These are phyloP conservation scores for Zoanthus sociatus DNA, from an alignment of 92 coral and sea anemone species.

Conservation along the genomic window DNA sequence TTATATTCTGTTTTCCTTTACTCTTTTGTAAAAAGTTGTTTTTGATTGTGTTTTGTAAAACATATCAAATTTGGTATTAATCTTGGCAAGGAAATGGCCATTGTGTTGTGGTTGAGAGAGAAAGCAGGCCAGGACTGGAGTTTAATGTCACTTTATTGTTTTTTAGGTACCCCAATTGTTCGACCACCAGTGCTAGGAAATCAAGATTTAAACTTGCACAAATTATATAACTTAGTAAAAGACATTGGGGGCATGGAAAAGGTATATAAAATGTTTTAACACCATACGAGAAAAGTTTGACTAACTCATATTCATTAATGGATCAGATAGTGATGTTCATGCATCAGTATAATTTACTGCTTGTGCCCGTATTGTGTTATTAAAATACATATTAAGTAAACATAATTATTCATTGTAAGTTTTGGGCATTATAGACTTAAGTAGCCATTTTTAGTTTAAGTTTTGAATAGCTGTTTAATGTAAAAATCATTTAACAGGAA, in stretches of 20 bases:
- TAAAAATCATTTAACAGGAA: no score
- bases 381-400: no score
- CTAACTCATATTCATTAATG: not conserved
- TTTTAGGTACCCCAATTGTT: constrained; percentile 86
- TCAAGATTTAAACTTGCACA: constrained; percentile 92
- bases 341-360: not conserved
- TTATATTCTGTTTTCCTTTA: no score
- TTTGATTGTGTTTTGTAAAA: not conserved
- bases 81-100: constrained; percentile 12
- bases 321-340: not conserved
- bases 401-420: no score
- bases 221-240: constrained; percentile 83
- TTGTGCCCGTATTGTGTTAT: not conserved
- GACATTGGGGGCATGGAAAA: constrained; percentile 97
- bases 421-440: no score
- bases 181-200: constrained; percentile 95
- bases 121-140: not conserved
- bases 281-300: not conserved
- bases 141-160: not conserved
- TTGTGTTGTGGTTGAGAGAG: not conserved
- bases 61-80: not conserved
- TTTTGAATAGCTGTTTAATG: no score
- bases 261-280: constrained; percentile 52
- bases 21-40: no score
- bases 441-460: no score